phyloP scores from a whole-genome alignment of 2,888 invertebrate genomes.

The Sussaba pulchella region DNA sequence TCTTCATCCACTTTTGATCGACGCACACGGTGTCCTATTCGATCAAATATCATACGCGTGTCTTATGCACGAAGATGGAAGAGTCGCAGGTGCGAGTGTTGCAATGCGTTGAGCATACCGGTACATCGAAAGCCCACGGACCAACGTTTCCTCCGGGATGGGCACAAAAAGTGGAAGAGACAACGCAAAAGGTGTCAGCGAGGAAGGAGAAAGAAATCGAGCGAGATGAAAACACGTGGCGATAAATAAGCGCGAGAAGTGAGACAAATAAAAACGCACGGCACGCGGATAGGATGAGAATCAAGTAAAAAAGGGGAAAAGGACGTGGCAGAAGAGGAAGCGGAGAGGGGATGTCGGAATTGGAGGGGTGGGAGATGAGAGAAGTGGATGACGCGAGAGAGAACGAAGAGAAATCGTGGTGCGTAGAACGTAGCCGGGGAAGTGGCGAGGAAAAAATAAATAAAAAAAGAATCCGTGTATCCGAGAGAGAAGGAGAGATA shows the following conservation, averaged over 20 bases:
- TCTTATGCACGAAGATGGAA: too few species aligned
- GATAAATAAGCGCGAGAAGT: conserved; percentile 42
- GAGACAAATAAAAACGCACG: conserved; percentile 45
- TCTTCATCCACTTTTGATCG: too few species aligned
- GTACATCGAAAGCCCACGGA: conserved; percentile 22
- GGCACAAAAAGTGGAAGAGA: conserved; percentile 37
- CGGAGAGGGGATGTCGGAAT: conserved; percentile 45
- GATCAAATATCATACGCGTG: too few species aligned
- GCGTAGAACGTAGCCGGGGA: conserved; percentile 15
- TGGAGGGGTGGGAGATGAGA: conserved; percentile 54
- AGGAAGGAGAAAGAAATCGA: conserved; percentile 31
- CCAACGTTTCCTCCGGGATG: conserved; percentile 25
- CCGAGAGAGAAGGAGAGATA: conserved; percentile 32
- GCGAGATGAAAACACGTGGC: conserved; percentile 29
- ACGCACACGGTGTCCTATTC: too few species aligned
- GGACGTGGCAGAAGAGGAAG: conserved; percentile 34
- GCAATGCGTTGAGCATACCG: conserved; percentile 9
- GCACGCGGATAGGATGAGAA: conserved; percentile 18
- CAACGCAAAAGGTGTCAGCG: neutral
- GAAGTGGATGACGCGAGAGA: conserved; percentile 49
- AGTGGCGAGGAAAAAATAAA: conserved; percentile 23
- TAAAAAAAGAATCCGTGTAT: conserved; percentile 23
- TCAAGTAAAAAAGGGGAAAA: conserved; percentile 40
- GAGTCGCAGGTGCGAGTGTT: conserved; percentile 30
- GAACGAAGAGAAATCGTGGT: conserved; percentile 52